Evolutionary conservation across 2,888 invertebrate species (phyloP).

Genomic region (Drosophila engyochracea): DNA sequence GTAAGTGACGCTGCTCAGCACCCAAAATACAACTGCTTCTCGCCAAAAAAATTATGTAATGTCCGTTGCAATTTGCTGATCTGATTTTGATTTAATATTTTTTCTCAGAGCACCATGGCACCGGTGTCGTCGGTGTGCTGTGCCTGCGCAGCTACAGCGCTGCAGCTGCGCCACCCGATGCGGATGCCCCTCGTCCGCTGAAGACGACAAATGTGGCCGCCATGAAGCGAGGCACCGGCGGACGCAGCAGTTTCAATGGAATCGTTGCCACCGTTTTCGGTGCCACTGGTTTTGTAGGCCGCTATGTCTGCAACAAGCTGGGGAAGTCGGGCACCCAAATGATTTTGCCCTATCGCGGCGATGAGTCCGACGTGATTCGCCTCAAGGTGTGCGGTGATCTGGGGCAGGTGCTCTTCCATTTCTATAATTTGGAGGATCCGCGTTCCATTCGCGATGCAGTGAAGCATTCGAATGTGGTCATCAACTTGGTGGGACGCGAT

Average conservation of each 20-base stretch:
- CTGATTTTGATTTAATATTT: conserved; percentile 16
- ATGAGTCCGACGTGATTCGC: conserved; percentile 91
- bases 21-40: neutral
- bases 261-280: conserved; percentile 99
- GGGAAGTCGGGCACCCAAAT: conserved; percentile 95
- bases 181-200: conserved; percentile 82
- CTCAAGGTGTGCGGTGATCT: conserved; percentile 96
- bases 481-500: conserved; percentile 96
- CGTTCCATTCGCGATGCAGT: conserved; percentile 93
- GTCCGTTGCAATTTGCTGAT: conserved; percentile 29
- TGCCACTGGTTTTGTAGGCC: conserved; percentile 94
- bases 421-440: conserved; percentile 93
- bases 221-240: conserved; percentile 94
- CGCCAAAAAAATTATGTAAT: conserved; percentile 74
- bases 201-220: conserved; percentile 88
- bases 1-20: conserved; percentile 73
- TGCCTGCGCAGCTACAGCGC: conserved; percentile 77
- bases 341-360: conserved; percentile 96
- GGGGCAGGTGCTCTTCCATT: conserved; percentile 96
- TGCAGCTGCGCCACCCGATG: conserved; percentile 56
- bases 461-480: conserved; percentile 98
- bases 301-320: conserved; percentile 94
- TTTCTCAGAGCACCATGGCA: conserved; percentile 77
- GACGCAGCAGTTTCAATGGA: conserved; percentile 98
- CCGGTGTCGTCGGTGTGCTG: conserved; percentile 80